Conservation (phyloP, 64 coral and sea anemone species). For the Stichodactyla helianthus region DNA sequence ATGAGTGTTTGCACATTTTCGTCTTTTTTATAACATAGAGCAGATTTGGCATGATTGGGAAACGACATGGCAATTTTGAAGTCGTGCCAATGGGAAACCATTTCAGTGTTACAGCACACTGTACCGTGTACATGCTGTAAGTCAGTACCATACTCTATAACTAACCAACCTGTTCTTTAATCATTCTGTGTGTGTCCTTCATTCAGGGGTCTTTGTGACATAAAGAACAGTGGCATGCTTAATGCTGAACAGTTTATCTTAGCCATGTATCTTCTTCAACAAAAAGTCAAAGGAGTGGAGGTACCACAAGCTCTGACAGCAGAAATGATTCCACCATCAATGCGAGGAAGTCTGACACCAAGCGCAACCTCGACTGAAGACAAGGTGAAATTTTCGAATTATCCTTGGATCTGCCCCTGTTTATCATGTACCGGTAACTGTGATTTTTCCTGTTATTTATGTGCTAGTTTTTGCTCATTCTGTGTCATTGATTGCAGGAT, state of each 20-base stretch:
- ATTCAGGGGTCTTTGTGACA: conserved; percentile 88
- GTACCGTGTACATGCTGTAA: too few relatives aligned
- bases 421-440: too few relatives aligned
- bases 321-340: conserved; percentile 93
- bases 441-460: neutral
- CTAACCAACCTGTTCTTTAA: neutral
- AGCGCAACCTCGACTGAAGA: conserved; percentile 31
- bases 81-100: too few relatives aligned
- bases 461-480: neutral
- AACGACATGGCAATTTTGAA: too few relatives aligned
- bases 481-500: conserved; percentile 41
- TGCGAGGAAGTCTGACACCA: conserved; percentile 35
- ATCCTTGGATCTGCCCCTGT: too few relatives aligned
- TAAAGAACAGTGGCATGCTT: conserved; percentile 68
- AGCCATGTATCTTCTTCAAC: conserved; percentile 90
- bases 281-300: conserved; percentile 91
- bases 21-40: too few relatives aligned
- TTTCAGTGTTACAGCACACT: too few relatives aligned
- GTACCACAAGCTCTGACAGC: conserved; percentile 61
- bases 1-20: too few relatives aligned
- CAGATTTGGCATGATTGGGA: too few relatives aligned
- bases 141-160: neutral
- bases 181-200: neutral
- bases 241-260: conserved; percentile 91
- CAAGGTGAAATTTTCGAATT: neutral